Evolutionary conservation across 2,888 invertebrate genomes (phyloP), one percentile per base, ranked within the genome.

Genomic region (Tolmerus cingulatus): DNA sequence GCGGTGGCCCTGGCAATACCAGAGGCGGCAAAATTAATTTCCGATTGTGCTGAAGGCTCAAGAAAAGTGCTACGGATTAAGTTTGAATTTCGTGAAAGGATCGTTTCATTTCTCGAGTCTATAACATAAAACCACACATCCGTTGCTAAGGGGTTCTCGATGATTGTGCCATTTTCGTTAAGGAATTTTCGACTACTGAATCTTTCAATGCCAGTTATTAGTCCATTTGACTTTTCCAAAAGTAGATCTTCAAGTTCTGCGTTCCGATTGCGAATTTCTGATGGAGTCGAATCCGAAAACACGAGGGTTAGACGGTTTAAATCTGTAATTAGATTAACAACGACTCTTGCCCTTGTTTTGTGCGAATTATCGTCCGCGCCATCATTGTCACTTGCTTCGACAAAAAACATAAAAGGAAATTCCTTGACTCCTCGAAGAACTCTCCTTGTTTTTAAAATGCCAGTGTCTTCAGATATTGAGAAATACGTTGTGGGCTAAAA

Each of bases 111-210:
- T 86, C 93, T 94, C 0, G 97, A 97, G 92, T 98, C 97, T 2
- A 98, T 93, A 0, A 96, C 94, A 90, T 97, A 97, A 91, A 98
- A 95, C 97, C 97, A 97, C 7, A 97, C 95, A 90, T 98, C 97
- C 0, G 97, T 97, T 8, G 96, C 97, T 7, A 94, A 94, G 0
- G 94, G 93, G 91, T 97, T 96, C 87, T 94, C 95, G 51, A 92
- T 93, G 27, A 97, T 92, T 0, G 96, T 96, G 5, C 96, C 96
- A 91, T 97, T 97, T 82, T 94, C 95, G 14, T 95, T 95, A 12
- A 96, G 91, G 89, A 94, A 95, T 91, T 96, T 96, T 86, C 96
- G 94, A 1, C 96, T 94, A n/a, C 96, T 95, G n/a, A 98, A 94
- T 89, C 96, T 96, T 91, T 98, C 98, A 76, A 98, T 94, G 0